A percentile compares a stretch with the other conserved stretches of the same genome.
Evolutionary conservation across 1,140 invertebrate genomes (phyloP).

Genomic region (silkworm (Bombyx mori)): ASM3026992v2 NC_085122.1:13112001-13112500

Average conservation of each 20-base stretch:
- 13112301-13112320: constrained; percentile 28
- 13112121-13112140: constrained; percentile 42
- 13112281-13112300: neutral
- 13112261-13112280: constrained; percentile 56
- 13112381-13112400: constrained; percentile 72
- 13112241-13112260: constrained; percentile 45
- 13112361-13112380: constrained; percentile 63
- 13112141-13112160: constrained; percentile 7
- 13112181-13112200: constrained; percentile 9
- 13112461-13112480: constrained; percentile 67
- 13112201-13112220: constrained; percentile 37
- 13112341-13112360: constrained; percentile 55
- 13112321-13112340: constrained; percentile 59
- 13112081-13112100: constrained; percentile 45
- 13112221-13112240: constrained; percentile 47
- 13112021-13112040: constrained; percentile 55
- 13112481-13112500: constrained; percentile 65
- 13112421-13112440: constrained; percentile 94
- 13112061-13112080: constrained; percentile 55
- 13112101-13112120: constrained; percentile 32
- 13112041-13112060: constrained; percentile 57
- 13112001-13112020: constrained; percentile 46
- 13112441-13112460: constrained; percentile 90
- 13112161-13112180: no score
- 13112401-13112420: constrained; percentile 85